A percentile compares a stretch with the other conserved stretches of the same genome.
Evolutionary conservation across 2,888 invertebrate species (phyloP).

Genomic region (Nomada fabriciana): DNA sequence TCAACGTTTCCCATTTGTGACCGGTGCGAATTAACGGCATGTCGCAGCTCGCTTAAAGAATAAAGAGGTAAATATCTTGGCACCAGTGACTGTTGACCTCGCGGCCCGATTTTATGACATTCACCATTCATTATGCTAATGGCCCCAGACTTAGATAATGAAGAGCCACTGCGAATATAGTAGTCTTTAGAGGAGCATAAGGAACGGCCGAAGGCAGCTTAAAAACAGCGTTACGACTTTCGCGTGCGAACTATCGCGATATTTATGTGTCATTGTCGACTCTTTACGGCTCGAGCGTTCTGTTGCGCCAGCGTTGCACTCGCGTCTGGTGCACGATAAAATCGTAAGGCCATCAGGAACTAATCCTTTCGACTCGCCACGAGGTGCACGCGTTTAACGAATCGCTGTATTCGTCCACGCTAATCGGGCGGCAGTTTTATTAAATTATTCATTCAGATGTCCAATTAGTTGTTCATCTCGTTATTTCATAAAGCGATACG

Average conservation of each 20-base stretch:
- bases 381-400: constrained; percentile 13
- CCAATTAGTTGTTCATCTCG: neutral
- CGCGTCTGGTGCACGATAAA: constrained; percentile 19
- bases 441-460: constrained; percentile 19
- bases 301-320: constrained; percentile 8
- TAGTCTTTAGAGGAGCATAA: constrained; percentile 1
- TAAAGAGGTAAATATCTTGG: constrained; percentile 46
- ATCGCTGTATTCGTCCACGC: neutral
- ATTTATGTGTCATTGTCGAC: constrained; percentile 47
- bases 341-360: constrained; percentile 22
- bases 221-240: constrained; percentile 45
- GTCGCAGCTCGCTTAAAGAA: constrained; percentile 6
- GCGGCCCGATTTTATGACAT: constrained; percentile 56
- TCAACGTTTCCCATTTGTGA: constrained; percentile 23
- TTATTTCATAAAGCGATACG: neutral
- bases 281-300: constrained; percentile 40
- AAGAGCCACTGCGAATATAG: constrained; percentile 41
- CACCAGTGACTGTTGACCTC: constrained; percentile 48
- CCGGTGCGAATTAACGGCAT: constrained; percentile 43
- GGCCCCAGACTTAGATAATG: constrained; percentile 44
- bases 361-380: neutral
- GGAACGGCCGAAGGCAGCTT: constrained; percentile 14
- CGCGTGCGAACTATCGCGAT: constrained; percentile 54
- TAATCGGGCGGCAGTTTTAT: constrained; percentile 9
- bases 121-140: constrained; percentile 52